phyloP scores from a whole-genome alignment of 1,140 invertebrate species.

The Saccostrea cuccullata region DNA sequence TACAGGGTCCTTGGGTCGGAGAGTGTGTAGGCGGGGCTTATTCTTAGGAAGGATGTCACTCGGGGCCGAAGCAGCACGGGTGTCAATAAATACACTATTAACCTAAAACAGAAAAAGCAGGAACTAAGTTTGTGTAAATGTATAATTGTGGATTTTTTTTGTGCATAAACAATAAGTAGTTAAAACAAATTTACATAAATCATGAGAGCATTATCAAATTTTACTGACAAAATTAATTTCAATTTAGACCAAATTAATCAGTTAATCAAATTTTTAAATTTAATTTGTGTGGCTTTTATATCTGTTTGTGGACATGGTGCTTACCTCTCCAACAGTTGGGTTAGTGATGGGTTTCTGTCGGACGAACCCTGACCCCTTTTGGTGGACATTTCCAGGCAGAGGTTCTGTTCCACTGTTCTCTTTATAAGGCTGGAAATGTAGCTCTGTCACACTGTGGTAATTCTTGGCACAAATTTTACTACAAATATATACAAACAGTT shows the following conservation, averaged over 20 bases:
- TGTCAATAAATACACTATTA: constrained; percentile 72
- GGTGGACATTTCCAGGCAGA: constrained; percentile 69
- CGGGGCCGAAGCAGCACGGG: constrained; percentile 69
- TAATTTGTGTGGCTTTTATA: background rate
- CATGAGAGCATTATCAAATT: background rate
- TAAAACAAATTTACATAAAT: constrained; percentile 10
- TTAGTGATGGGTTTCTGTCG: constrained; percentile 70
- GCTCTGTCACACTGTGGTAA: constrained; percentile 73
- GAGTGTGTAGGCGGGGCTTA: constrained; percentile 73
- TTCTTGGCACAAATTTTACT: constrained; percentile 75
- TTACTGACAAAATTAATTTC: background rate
- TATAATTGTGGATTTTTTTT: no score
- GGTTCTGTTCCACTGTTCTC: constrained; percentile 70
- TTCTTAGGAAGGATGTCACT: constrained; percentile 72
- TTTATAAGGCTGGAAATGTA: constrained; percentile 70
- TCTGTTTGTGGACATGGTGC: background rate
- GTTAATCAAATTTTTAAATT: background rate
- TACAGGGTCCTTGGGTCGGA: constrained; percentile 73
- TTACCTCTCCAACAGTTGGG: constrained; percentile 70
- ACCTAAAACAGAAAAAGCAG: constrained; percentile 57
- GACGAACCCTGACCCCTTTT: constrained; percentile 74
- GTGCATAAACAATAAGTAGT: no score
- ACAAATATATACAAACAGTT: constrained; percentile 47
- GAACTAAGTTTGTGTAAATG: no score
- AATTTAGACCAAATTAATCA: background rate